Percentiles rank a stretch among this genome's conserved stretches.
These are phyloP conservation scores for Calephelis perditalis DNA, from an alignment of 2,888 invertebrate genomes.

Conservation along the genomic window DNA sequence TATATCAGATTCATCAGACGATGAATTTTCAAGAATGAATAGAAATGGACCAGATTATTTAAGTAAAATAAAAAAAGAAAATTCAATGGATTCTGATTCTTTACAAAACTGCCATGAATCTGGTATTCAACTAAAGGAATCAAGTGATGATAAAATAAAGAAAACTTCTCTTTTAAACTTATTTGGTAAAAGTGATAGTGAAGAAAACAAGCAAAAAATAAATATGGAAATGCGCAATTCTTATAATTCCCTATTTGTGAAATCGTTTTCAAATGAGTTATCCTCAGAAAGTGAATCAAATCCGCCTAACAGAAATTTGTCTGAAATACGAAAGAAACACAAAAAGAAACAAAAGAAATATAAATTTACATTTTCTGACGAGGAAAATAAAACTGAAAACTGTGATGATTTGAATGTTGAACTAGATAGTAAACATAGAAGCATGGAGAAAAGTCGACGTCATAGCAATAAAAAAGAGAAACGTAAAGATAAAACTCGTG, in stretches of 20 bases:
- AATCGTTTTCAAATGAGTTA: constrained; percentile 56
- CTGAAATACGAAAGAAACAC: constrained; percentile 84
- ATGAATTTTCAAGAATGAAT: constrained; percentile 78
- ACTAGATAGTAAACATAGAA: constrained; percentile 55
- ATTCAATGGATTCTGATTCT: constrained; percentile 69
- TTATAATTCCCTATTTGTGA: constrained; percentile 49
- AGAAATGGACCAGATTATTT: constrained; percentile 55
- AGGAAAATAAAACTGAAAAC: constrained; percentile 64
- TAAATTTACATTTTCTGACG: constrained; percentile 81
- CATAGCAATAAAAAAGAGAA: constrained; percentile 79
- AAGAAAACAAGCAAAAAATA: constrained; percentile 61
- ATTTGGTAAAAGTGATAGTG: constrained; percentile 69
- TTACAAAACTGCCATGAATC: constrained; percentile 42
- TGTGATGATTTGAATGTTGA: constrained; percentile 41
- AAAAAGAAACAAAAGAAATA: constrained; percentile 91
- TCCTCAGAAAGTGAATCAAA: constrained; percentile 71
- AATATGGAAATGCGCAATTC: constrained; percentile 53
- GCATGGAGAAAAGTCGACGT: constrained; percentile 71
- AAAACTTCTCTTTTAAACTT: constrained; percentile 60
- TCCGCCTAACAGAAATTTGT: constrained; percentile 53
- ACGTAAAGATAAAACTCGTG: constrained; percentile 77
- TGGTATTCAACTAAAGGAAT: constrained; percentile 38
- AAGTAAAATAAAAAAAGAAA: constrained; percentile 76
- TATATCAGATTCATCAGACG: constrained; percentile 88
- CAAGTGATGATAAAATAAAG: constrained; percentile 48